Evolutionary conservation across 2,888 invertebrate genomes (phyloP).

Genomic region (Tillus elongatus): DNA sequence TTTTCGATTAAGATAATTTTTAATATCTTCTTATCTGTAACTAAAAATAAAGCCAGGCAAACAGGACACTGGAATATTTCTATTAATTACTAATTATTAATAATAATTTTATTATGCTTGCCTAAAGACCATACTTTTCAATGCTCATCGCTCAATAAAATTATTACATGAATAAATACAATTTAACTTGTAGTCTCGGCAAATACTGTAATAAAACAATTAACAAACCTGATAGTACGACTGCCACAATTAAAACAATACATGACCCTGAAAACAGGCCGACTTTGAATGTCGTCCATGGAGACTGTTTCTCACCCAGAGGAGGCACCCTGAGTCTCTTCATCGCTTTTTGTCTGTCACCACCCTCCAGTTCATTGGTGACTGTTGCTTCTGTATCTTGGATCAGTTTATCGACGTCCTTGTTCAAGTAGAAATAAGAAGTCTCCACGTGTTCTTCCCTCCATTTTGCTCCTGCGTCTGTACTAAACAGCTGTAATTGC

Average conservation of each 20-base stretch:
- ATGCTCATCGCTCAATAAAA: no score
- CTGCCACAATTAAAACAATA: constrained; percentile 61
- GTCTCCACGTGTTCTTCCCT: constrained; percentile 67
- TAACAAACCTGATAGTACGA: constrained; percentile 56
- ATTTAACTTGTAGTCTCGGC: no score
- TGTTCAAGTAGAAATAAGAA: constrained; percentile 76
- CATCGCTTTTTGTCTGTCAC: constrained; percentile 79
- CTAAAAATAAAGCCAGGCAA: no score
- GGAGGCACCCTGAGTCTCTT: constrained; percentile 79
- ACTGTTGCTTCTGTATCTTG: constrained; percentile 66
- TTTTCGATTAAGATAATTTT: no score
- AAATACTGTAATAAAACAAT: constrained; percentile 4
- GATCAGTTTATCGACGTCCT: constrained; percentile 77
- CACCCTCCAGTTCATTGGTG: constrained; percentile 63
- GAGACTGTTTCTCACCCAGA: constrained; percentile 71
- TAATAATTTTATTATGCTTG: no score
- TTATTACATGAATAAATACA: no score
- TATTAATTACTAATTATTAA: no score
- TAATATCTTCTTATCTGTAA: no score
- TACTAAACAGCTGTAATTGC: constrained; percentile 45
- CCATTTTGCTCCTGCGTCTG: constrained; percentile 67
- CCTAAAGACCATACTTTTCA: no score
- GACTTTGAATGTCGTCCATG: constrained; percentile 76
- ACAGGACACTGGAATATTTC: no score
- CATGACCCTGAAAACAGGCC: constrained; percentile 79